phyloP scores from a whole-genome alignment of 2,797 vertebrate species.

The Pipistrellus nathusii region DNA sequence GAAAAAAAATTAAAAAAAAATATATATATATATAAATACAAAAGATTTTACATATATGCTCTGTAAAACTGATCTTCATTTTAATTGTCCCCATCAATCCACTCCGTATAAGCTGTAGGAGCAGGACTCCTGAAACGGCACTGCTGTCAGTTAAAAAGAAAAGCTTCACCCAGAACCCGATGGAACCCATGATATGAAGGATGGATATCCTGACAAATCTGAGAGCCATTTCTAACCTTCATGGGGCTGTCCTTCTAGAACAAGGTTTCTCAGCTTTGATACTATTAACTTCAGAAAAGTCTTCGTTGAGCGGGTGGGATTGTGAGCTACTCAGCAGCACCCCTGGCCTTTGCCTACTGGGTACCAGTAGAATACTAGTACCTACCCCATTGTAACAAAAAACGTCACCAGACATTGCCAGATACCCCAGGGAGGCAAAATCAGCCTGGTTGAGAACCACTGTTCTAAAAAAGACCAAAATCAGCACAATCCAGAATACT shows the following conservation, averaged over 20 bases:
- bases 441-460: neutral
- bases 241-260: neutral
- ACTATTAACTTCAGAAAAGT: neutral
- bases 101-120: neutral
- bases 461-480: neutral
- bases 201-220: neutral
- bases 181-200: neutral
- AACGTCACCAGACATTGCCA: neutral
- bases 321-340: neutral
- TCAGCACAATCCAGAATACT: neutral
- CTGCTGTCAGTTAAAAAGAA: neutral
- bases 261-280: neutral
- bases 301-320: neutral
- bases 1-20: conserved; percentile 18
- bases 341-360: neutral
- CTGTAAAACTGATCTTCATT: conserved; percentile 22
- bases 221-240: neutral
- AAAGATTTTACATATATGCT: neutral
- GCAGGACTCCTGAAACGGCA: neutral
- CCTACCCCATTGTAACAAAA: neutral
- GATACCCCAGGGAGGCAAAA: neutral
- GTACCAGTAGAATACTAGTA: neutral
- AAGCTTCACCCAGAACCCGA: neutral
- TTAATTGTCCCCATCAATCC: neutral
- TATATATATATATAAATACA: neutral